Conservation (phyloP, 2,888 invertebrate species). For the Buathra laborator region DNA sequence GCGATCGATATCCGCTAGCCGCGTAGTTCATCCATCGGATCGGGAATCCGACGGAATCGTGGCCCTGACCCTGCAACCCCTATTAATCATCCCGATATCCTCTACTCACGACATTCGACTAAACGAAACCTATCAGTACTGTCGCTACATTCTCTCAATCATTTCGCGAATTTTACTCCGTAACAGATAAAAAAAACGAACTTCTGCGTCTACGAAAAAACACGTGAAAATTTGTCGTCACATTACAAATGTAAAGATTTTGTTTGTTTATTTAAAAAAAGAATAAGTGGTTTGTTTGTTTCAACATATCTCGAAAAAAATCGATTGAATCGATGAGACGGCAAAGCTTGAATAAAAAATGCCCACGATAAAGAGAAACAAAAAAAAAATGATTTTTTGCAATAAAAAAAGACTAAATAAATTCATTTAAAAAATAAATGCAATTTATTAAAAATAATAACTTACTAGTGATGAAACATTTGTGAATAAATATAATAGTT, state of each 20-base stretch:
- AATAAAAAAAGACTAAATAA: no score
- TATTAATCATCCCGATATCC: conserved; percentile 65
- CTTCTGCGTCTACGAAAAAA: neutral
- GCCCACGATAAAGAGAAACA: no score
- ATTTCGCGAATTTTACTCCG: conserved; percentile 48
- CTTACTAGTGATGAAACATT: no score
- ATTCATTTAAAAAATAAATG: no score
- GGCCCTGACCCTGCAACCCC: conserved; percentile 67
- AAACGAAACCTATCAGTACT: conserved; percentile 65
- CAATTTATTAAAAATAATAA: no score
- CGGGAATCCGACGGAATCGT: conserved; percentile 63
- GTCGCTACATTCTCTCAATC: conserved; percentile 51
- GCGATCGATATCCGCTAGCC: conserved; percentile 56
- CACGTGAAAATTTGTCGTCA: neutral
- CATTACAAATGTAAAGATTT: neutral
- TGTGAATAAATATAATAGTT: no score
- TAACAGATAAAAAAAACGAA: neutral
- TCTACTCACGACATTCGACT: conserved; percentile 58
- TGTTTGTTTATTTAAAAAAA: no score
- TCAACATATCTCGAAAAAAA: no score
- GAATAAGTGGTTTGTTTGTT: no score
- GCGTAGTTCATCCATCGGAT: conserved; percentile 67
- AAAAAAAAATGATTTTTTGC: no score
- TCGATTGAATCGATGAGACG: no score
- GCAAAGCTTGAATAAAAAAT: no score